phyloP scores from a whole-genome alignment of 2,797 vertebrate genomes.

The Hoplostethus mediterraneus region DNA sequence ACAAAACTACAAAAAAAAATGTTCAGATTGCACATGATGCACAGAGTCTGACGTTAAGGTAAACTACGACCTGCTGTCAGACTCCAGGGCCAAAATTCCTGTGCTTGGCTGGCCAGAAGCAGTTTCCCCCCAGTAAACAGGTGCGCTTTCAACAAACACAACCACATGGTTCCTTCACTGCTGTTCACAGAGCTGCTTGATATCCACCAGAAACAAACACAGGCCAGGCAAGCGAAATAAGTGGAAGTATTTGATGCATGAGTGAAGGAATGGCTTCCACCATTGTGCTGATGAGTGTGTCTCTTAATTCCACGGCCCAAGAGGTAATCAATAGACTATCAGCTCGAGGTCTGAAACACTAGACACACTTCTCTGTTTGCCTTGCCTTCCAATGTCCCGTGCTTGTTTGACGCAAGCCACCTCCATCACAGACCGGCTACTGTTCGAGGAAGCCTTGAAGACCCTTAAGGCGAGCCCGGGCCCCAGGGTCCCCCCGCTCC shows the following conservation, averaged over 20 bases:
- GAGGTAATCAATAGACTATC: slow-evolving; percentile 56
- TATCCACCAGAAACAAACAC: slow-evolving; percentile 37
- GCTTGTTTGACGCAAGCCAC: slow-evolving; percentile 66
- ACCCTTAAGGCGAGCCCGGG: slow-evolving; percentile 69
- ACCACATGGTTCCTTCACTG: neutral
- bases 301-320: slow-evolving; percentile 22
- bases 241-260: slow-evolving; percentile 26
- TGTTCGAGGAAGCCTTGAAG: slow-evolving; percentile 67
- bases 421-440: slow-evolving; percentile 72
- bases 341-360: slow-evolving; percentile 52
- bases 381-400: slow-evolving; percentile 56
- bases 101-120: slow-evolving; percentile 8
- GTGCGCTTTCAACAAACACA: slow-evolving; percentile 30
- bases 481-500: slow-evolving; percentile 53
- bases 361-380: slow-evolving; percentile 78
- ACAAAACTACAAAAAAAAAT: neutral
- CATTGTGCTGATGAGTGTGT: slow-evolving; percentile 41
- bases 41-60: too few relatives aligned
- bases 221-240: slow-evolving; percentile 21
- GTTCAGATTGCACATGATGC: neutral
- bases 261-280: slow-evolving; percentile 42
- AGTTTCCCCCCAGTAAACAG: slow-evolving; percentile 5
- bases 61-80: too few relatives aligned
- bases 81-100: too few relatives aligned
- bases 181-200: slow-evolving; percentile 19